Conservation (phyloP, 2,797 vertebrate species). For the Dermochelys coriacea region DNA sequence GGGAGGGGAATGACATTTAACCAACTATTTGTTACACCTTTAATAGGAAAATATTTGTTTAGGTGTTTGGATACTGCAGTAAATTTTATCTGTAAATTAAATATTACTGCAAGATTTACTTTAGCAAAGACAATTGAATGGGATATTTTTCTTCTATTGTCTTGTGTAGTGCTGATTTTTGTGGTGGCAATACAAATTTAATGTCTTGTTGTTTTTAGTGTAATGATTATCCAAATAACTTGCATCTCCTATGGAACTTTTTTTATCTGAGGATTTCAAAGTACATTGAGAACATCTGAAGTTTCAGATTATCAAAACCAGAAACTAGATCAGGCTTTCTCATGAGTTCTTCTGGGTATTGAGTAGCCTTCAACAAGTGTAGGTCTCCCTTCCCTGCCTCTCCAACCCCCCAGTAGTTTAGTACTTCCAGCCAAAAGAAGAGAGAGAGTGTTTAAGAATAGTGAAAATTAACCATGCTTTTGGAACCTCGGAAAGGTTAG, state of each 20-base stretch:
- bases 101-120: slow-evolving; percentile 25
- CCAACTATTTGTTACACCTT: not conserved
- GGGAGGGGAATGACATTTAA: not conserved
- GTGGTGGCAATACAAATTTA: not conserved
- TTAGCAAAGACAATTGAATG: slow-evolving; percentile 14
- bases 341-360: not conserved
- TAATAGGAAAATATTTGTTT: not conserved
- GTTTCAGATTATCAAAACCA: not conserved
- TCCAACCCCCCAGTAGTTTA: no score
- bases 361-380: not conserved
- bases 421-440: not conserved
- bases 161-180: not conserved
- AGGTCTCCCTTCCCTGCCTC: not conserved
- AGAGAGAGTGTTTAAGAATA: not conserved
- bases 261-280: not conserved
- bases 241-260: not conserved
- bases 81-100: slow-evolving; percentile 18
- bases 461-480: not conserved
- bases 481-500: not conserved
- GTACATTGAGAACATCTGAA: not conserved
- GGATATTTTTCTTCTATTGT: slow-evolving; percentile 38
- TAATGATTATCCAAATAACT: not conserved
- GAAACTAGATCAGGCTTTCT: not conserved
- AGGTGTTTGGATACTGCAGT: not conserved
- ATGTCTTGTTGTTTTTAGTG: no score